Conservation (phyloP, 2,797 vertebrate genomes). For the Zalophus californianus region DNA sequence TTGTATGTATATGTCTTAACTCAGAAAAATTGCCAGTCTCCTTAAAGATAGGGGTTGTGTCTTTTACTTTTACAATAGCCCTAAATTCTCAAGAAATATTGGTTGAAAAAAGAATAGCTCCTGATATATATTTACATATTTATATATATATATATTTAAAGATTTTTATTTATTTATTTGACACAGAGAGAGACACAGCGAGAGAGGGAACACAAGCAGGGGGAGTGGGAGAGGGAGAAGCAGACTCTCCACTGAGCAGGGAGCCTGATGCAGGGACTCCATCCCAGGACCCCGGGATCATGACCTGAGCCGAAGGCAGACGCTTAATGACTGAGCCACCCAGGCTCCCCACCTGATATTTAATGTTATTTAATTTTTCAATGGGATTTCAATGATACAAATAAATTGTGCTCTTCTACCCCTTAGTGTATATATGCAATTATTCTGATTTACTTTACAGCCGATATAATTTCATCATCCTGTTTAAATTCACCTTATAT, state of each 20-base stretch:
- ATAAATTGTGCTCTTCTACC: constrained; percentile 24
- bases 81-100: constrained; percentile 24
- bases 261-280: too few relatives aligned
- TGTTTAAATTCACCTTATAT: constrained; percentile 18
- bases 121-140: background rate
- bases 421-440: background rate
- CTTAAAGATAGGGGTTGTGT: background rate
- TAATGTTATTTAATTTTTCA: constrained; percentile 41
- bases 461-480: background rate
- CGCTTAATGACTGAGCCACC: too few relatives aligned
- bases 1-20: background rate
- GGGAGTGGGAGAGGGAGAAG: too few relatives aligned
- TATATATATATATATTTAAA: too few relatives aligned
- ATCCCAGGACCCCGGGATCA: too few relatives aligned
- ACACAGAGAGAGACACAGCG: too few relatives aligned
- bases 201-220: too few relatives aligned
- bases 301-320: too few relatives aligned
- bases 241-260: too few relatives aligned
- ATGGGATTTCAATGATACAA: background rate
- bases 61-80: background rate
- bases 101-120: background rate
- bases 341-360: background rate
- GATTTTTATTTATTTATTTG: too few relatives aligned
- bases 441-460: constrained; percentile 37
- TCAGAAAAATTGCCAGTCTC: background rate